Conservation (phyloP, 2,888 invertebrate species). For the Acleris holmiana region DNA sequence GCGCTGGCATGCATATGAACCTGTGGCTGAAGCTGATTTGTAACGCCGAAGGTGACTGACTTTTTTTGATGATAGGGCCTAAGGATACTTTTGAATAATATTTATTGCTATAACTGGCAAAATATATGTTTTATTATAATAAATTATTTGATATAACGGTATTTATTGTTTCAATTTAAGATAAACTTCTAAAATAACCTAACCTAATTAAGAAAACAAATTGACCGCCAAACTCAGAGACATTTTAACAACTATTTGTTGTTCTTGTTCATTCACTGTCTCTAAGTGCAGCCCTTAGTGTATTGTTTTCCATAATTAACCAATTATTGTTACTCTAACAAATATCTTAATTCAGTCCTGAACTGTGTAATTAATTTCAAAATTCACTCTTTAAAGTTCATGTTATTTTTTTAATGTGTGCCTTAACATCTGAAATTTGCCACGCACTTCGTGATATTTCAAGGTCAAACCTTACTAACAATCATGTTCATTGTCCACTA, state of each 20-base stretch:
- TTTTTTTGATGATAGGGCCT: slow-evolving; percentile 37
- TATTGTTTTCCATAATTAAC: no score
- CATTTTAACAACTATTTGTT: no score
- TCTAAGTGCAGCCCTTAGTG: no score
- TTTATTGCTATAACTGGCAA: slow-evolving; percentile 28
- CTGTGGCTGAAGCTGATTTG: slow-evolving; percentile 61
- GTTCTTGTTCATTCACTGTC: no score
- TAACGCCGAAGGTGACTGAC: slow-evolving; percentile 45
- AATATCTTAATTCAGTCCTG: no score
- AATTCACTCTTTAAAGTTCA: not conserved
- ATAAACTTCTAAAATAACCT: not conserved
- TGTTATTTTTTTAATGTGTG: slow-evolving; percentile 45
- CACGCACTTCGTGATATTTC: slow-evolving; percentile 19
- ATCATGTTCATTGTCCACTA: slow-evolving; percentile 6
- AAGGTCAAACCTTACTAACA: slow-evolving; percentile 19
- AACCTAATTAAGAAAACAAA: no score
- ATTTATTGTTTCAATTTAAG: slow-evolving; percentile 21
- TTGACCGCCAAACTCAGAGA: no score
- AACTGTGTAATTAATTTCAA: no score
- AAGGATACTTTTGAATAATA: slow-evolving; percentile 39
- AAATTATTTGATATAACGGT: slow-evolving; percentile 26
- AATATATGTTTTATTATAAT: slow-evolving; percentile 24
- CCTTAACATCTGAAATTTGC: slow-evolving; percentile 45
- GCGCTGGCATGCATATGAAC: slow-evolving; percentile 67
- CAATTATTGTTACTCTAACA: no score